Percentiles rank a stretch among this genome's conserved stretches.
Evolutionary conservation across 2,888 invertebrate species (phyloP).

Genomic region (Nebria brevicollis): DNA sequence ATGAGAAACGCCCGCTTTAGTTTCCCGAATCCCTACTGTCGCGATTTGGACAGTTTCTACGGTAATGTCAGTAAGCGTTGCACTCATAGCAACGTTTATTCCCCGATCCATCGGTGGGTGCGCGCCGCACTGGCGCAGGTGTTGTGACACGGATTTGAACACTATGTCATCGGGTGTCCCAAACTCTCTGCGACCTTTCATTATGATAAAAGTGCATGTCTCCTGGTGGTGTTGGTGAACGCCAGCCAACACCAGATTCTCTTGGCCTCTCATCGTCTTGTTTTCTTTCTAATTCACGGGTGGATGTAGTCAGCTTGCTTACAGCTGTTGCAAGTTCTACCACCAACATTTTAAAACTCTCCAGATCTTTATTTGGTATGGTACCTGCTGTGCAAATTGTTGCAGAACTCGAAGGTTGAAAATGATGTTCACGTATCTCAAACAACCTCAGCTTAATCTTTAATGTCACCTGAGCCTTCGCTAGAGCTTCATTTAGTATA

Average conservation of each 20-base stretch:
- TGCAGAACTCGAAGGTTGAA: background rate
- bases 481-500: background rate
- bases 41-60: background rate
- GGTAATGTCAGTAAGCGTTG: conserved; percentile 10
- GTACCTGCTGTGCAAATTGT: background rate
- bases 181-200: background rate
- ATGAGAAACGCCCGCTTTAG: background rate
- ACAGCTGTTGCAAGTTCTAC: background rate
- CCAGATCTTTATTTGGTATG: background rate
- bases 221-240: background rate
- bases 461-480: background rate
- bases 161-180: background rate
- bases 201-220: background rate
- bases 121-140: background rate
- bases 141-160: background rate
- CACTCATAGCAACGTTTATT: conserved; percentile 2
- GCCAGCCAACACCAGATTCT: background rate
- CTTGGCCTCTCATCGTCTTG: too few relatives aligned
- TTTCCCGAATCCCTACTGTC: background rate
- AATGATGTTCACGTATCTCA: background rate
- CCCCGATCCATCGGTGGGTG: background rate
- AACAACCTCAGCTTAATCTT: background rate
- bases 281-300: background rate
- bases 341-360: background rate
- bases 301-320: background rate